These are phyloP conservation scores for Eurystomus glaucurus DNA, from an alignment of 2,797 vertebrate species.

Conservation along the genomic window DNA sequence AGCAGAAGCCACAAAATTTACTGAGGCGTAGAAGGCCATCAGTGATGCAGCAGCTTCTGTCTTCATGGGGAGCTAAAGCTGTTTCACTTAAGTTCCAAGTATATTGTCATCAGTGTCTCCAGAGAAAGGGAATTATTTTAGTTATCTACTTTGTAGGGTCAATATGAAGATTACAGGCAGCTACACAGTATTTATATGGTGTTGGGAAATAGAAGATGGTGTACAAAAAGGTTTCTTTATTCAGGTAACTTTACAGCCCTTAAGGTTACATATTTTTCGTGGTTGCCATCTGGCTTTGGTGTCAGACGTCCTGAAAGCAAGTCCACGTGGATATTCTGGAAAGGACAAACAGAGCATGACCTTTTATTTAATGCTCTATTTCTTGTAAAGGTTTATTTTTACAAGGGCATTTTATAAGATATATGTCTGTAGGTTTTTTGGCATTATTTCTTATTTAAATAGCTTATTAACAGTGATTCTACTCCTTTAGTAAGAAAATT, in stretches of 20 bases:
- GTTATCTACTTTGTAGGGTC: not conserved
- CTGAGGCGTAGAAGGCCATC: not conserved
- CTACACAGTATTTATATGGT: not conserved
- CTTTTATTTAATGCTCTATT: not conserved
- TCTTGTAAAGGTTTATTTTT: conserved; percentile 28
- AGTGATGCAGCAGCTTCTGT: not conserved
- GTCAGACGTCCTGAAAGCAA: not conserved
- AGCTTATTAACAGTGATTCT: not conserved
- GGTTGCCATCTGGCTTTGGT: not conserved
- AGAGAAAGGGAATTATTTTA: not conserved
- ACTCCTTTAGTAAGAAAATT: not conserved
- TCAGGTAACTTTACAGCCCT: not conserved
- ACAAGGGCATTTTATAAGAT: not conserved
- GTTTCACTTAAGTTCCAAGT: not conserved
- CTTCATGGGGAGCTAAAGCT: not conserved
- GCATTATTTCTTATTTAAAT: not conserved
- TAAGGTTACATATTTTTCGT: not conserved
- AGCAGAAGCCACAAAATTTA: not conserved
- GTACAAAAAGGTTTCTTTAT: not conserved
- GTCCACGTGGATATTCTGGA: not conserved
- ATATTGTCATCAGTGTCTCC: not conserved
- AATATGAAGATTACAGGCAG: not conserved
- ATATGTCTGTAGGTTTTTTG: not conserved
- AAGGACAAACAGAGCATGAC: not conserved
- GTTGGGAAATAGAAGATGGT: not conserved